phyloP scores from a whole-genome alignment of 2,113 vertebrate genomes.

The Microcebus murinus region DNA sequence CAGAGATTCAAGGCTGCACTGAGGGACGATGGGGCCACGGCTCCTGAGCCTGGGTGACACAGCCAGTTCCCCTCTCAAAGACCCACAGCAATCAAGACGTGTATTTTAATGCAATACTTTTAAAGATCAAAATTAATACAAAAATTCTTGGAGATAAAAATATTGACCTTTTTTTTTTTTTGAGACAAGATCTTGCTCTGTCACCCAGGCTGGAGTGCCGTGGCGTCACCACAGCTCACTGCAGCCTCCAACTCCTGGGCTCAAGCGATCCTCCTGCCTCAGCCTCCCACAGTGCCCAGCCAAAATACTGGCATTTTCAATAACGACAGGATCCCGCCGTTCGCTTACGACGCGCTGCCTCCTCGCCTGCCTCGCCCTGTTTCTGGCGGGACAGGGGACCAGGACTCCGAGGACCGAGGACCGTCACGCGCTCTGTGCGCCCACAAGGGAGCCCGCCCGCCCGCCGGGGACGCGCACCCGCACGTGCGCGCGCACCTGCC shows the following conservation, averaged over 20 bases:
- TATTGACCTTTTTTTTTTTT: neutral
- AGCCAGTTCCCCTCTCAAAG: neutral
- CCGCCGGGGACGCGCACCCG: no score
- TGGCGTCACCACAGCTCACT: no score
- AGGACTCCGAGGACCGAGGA: neutral
- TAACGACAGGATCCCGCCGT: neutral
- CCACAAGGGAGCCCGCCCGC: no score
- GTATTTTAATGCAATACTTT: neutral
- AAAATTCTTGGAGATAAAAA: neutral
- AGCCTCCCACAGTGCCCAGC: no score
- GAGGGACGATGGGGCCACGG: neutral
- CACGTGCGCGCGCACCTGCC: neutral
- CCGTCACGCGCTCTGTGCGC: neutral
- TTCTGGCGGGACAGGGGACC: no score
- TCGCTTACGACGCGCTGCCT: neutral
- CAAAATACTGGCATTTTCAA: no score
- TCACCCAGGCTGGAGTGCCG: no score
- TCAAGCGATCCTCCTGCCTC: no score
- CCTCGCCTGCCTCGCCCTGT: fast-evolving
- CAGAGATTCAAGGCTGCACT: neutral
- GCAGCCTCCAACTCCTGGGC: no score
- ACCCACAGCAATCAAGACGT: neutral
- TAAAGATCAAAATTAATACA: neutral
- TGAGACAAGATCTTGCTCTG: no score
- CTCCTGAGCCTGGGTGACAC: neutral